Evolutionary conservation across 2,888 invertebrate species (phyloP), one percentile per base, ranked within the genome.

Genomic region (Margaritifera margaritifera): DNA sequence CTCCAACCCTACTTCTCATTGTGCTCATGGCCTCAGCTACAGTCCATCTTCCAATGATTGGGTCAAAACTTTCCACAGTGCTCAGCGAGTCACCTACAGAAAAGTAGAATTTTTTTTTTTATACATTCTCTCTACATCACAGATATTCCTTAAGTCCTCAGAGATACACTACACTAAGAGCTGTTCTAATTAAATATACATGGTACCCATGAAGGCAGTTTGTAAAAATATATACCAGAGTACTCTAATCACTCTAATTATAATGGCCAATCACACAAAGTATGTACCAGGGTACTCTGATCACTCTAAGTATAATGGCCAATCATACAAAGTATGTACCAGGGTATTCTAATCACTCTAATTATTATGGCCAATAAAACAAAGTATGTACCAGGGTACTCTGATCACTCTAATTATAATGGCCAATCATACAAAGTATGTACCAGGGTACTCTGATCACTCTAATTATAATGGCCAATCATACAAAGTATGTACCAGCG

Each of bases 31-130:
- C 93, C 84, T 95, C 94, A 0, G 85, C 94, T 88, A 94, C 92
- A 84, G 92, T 92, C 96, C 96, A 96, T 72, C 92, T 91, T 59
- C 93, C 91, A 60, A 90, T 83, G 63, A 92, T 90, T 0, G 95
- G 95, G 90, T 96, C 94, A 87, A 93, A 96, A 79, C 94, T 94
- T 90, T 96, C 96, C 0, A 96, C 95, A 0, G 95, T 95, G 81
- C 94, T 94, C 60, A 95, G 91, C 0, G 95, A 95, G 87, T 95
- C 95, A 56, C 93, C 93, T 92, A 84, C 2, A 70, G 65, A 22
- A 52, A 24, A 42, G 24, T 57, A 66, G 6, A n/a, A 62, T 27
- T 2, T 31, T 3, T 25, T 42, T 31, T 8, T 22, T 11, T 2
- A 55, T 20, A 64, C 19, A 62, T 22, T 24, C 42, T 60, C n/a